phyloP scores from a whole-genome alignment of 2,113 vertebrate species.

The Laterallus jamaicensis region DNA sequence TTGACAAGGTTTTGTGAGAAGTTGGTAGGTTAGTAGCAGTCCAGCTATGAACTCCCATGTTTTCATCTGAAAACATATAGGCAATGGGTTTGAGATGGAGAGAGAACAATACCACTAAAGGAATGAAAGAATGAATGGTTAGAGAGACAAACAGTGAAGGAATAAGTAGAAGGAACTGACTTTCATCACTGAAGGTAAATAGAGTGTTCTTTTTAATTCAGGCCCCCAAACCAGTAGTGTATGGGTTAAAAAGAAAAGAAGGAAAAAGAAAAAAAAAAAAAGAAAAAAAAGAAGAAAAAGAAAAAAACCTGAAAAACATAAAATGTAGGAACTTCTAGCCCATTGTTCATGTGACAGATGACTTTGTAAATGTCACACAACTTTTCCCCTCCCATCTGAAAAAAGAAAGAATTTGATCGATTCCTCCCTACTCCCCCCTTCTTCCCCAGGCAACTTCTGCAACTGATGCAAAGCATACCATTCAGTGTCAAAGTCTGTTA shows the following conservation, averaged over 20 bases:
- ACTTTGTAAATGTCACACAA: conserved; percentile 68
- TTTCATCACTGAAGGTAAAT: not conserved
- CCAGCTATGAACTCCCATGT: not conserved
- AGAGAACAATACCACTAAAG: not conserved
- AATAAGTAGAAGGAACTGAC: not conserved
- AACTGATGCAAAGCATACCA: conserved; percentile 63
- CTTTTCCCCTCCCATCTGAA: conserved; percentile 28
- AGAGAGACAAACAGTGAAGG: not conserved
- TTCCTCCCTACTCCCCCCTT: not conserved
- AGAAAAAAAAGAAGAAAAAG: too few relatives aligned
- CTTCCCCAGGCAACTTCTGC: conserved; percentile 43
- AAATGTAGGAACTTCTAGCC: not conserved
- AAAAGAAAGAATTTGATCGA: conserved; percentile 63
- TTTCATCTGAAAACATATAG: not conserved
- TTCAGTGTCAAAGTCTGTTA: conserved; percentile 77
- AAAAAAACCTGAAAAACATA: not conserved
- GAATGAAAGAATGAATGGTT: not conserved
- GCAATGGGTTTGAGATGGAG: not conserved
- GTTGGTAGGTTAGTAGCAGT: not conserved
- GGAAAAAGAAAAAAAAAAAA: too few relatives aligned
- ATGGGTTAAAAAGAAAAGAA: not conserved
- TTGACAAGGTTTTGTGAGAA: not conserved
- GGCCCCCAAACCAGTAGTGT: not conserved
- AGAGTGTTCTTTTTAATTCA: not conserved
- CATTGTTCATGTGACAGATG: conserved; percentile 17